Conservation (phyloP, 2,113 vertebrate genomes). For the Eulemur macaco region DNA sequence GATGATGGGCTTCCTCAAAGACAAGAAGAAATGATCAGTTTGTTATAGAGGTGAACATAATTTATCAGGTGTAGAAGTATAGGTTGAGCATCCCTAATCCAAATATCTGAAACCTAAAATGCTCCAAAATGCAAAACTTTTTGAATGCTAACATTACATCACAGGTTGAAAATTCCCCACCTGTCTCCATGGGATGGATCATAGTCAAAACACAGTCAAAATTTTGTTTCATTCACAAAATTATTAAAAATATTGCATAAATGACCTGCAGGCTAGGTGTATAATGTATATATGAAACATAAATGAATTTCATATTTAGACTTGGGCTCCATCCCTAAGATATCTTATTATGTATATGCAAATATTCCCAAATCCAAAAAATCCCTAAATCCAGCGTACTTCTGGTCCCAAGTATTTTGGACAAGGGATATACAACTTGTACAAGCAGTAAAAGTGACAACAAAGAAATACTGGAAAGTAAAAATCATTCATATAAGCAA, state of each 20-base stretch:
- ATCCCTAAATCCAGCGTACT: neutral
- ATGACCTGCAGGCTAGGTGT: neutral
- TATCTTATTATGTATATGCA: neutral
- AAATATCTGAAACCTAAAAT: neutral
- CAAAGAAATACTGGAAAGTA: neutral
- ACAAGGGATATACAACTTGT: neutral
- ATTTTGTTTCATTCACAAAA: neutral
- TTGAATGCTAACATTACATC: neutral
- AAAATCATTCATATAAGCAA: conserved; percentile 35
- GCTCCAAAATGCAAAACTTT: neutral
- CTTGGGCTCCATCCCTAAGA: neutral
- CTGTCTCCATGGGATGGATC: neutral
- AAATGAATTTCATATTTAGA: neutral
- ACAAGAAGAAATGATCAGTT: neutral
- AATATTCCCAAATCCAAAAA: neutral
- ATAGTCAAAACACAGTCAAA: neutral
- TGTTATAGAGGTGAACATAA: neutral
- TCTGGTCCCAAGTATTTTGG: neutral
- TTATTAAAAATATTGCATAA: neutral
- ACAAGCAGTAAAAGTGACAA: neutral
- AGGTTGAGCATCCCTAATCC: neutral
- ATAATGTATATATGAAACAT: neutral
- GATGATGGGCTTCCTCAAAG: neutral
- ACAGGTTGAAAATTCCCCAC: neutral
- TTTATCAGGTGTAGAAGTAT: neutral